Base-by-base conservation (phyloP, 2,888 invertebrate genomes). In the Drosophila neotestacea region DNA sequence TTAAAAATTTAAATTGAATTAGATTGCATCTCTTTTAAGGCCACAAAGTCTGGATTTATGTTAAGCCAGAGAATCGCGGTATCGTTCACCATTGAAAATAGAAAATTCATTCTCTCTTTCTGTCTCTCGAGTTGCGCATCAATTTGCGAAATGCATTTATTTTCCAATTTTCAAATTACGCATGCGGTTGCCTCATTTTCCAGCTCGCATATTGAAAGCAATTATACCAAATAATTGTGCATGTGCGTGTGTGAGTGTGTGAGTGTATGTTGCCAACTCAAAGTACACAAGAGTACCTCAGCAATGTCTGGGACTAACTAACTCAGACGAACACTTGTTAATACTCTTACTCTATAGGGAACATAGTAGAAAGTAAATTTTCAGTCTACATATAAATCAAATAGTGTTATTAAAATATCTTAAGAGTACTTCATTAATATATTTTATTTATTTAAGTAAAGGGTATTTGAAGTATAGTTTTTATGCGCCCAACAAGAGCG, bases 161-260 rank as follows among this genome's bases (percentile, higher is more conserved):
- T 80, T 77, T 72, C 70, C 66, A 76, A 83, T 80, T 81, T 80
- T 77, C 73, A 73, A 85, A 87, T 80, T 83, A 89, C 55, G 41
- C 48, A 27, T 79, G 70, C 68, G 77, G 74, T 78, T 73, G 61
- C 61, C 75, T 59, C 64, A 75, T 79, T 59, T 81, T 59, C 55
- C 55, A 55, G 44, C 34, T 66, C 52, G 51, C 52, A 54, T 68
- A 77, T 90, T 74, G 62, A 81, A 80, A 69, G 67, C 72, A 80
- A 86, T 86, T 82, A 77, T 67, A 74, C 76, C 70, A 75, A 73
- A 89, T 80, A 86, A 90, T 79, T 79, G 73, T 64, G 46, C 54
- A 65, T 65, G 58, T 69, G 32, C 6, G 32, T 32, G 38, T 56
- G 48, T 41, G 42, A 30, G 30, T 30, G 30, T 30, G 9, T 7